phyloP scores from a whole-genome alignment of 2,797 vertebrate species.

The Morelia viridis region DNA sequence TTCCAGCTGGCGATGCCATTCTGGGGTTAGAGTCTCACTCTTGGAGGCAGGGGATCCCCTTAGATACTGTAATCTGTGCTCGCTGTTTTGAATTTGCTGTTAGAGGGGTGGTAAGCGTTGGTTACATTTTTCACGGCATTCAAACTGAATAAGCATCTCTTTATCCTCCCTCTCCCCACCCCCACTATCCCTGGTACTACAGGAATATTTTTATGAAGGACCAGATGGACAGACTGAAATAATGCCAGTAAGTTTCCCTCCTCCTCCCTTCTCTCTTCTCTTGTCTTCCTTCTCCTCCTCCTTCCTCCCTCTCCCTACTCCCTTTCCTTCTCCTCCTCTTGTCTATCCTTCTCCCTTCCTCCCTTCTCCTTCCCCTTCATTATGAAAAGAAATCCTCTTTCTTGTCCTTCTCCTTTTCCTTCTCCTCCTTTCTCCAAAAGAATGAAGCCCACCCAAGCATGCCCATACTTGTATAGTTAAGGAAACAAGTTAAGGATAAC shows the following conservation, averaged over 20 bases:
- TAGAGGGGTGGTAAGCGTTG: neutral
- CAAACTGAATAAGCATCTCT: slow-evolving; percentile 24
- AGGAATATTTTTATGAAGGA: slow-evolving; percentile 92
- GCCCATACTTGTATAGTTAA: too few species aligned
- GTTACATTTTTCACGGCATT: neutral
- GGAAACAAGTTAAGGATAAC: neutral
- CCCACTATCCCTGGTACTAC: neutral
- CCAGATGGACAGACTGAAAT: slow-evolving; percentile 90
- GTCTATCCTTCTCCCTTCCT: too few species aligned
- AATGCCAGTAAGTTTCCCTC: slow-evolving; percentile 84
- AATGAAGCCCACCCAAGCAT: neutral
- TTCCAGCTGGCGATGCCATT: neutral
- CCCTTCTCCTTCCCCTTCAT: neutral
- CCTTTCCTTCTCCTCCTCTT: too few species aligned
- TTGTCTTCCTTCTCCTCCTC: neutral
- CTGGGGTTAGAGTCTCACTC: neutral
- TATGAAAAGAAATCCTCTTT: neutral
- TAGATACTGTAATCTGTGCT: neutral
- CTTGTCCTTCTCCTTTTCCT: neutral
- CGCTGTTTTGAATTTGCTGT: neutral
- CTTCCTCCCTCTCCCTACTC: neutral
- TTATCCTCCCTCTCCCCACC: neutral
- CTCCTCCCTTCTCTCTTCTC: neutral
- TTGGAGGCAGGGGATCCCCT: neutral
- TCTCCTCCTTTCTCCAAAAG: neutral